These are phyloP conservation scores for Pica pica DNA, from an alignment of 2,113 vertebrate species.

Conservation along the genomic window DNA sequence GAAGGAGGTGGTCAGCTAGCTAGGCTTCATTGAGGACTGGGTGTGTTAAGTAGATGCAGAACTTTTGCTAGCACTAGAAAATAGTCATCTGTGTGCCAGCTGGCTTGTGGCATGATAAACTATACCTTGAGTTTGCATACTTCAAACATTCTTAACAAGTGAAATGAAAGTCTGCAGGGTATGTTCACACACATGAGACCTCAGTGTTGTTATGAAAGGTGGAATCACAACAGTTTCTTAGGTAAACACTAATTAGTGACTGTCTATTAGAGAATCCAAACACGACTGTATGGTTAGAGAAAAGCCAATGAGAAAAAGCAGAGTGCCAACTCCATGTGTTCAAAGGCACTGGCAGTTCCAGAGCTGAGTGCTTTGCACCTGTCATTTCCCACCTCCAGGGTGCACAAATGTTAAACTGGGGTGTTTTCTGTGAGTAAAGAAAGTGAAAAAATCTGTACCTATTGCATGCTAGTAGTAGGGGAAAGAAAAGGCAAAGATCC, in stretches of 20 bases:
- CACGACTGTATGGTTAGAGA: background rate
- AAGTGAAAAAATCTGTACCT: background rate
- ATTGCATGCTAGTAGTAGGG: background rate
- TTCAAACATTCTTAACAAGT: background rate
- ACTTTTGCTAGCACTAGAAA: background rate
- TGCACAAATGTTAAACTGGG: background rate
- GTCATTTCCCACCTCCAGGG: background rate
- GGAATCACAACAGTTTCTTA: background rate
- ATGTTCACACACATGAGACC: background rate
- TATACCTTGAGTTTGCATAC: background rate
- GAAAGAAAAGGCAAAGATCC: background rate
- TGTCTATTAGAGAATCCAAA: background rate
- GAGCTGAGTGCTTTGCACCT: background rate
- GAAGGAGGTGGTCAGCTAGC: background rate
- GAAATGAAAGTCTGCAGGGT: background rate
- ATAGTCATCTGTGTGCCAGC: background rate
- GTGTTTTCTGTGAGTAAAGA: rapidly evolving
- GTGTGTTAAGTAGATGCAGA: background rate
- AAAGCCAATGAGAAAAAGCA: background rate
- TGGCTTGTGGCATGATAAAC: background rate
- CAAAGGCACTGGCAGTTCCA: background rate
- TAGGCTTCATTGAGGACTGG: background rate
- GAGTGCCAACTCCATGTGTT: background rate
- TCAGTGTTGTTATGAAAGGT: background rate
- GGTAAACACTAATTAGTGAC: background rate